These are phyloP conservation scores for Heliconius charithonia DNA, from an alignment of 2,888 invertebrate genomes.

Conservation along the genomic window DNA sequence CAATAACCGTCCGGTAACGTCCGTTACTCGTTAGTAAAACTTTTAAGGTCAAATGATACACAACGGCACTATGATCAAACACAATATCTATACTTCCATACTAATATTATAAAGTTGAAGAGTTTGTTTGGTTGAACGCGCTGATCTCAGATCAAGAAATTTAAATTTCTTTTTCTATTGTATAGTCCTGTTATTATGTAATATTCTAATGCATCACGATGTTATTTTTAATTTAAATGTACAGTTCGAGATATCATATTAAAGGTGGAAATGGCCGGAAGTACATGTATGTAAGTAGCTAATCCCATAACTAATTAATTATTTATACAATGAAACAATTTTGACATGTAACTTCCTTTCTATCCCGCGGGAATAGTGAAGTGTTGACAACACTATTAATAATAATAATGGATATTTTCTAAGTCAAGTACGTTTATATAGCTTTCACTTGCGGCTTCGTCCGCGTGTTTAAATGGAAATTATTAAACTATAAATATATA, in stretches of 20 bases:
- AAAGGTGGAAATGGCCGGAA: no score
- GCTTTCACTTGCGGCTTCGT: background rate
- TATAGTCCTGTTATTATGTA: no score
- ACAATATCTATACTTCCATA: no score
- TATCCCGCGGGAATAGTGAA: background rate
- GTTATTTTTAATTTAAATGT: no score
- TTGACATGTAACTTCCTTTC: background rate
- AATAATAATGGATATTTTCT: background rate
- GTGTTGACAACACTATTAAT: background rate
- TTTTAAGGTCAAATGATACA: conserved; percentile 10
- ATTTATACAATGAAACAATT: background rate
- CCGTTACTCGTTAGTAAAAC: conserved; percentile 29
- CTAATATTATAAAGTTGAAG: no score
- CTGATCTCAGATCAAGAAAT: no score
- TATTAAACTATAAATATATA: no score
- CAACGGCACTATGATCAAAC: background rate
- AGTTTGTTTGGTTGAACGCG: no score
- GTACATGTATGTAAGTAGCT: no score
- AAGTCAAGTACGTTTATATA: conserved; percentile 3
- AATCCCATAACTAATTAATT: background rate
- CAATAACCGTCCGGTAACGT: conserved; percentile 9
- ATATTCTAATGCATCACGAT: no score
- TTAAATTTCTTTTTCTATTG: no score
- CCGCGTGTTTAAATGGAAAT: background rate
- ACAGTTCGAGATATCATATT: no score